These are phyloP conservation scores for Rugalucina vietnamica DNA, from an alignment of 2,888 invertebrate genomes.

Conservation along the genomic window DNA sequence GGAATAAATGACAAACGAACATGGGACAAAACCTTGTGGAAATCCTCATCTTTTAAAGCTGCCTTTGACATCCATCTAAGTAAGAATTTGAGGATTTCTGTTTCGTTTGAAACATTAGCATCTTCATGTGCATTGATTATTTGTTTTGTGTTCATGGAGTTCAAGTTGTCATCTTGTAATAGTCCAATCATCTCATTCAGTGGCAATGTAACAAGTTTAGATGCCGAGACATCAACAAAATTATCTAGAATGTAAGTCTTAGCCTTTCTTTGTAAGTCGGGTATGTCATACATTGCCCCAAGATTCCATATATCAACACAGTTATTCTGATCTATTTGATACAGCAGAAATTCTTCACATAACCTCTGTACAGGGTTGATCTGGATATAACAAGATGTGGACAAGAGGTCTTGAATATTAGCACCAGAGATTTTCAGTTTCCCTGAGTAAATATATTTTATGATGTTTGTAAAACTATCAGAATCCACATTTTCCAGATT, in stretches of 20 bases:
- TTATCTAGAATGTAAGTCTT: slow-evolving; percentile 88
- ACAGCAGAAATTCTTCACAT: slow-evolving; percentile 90
- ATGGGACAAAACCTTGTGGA: slow-evolving; percentile 29
- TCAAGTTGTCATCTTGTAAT: slow-evolving; percentile 89
- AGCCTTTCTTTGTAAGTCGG: slow-evolving; percentile 89
- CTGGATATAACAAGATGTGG: slow-evolving; percentile 62
- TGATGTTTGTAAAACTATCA: slow-evolving; percentile 39
- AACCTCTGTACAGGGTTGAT: slow-evolving; percentile 85
- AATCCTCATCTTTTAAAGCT: slow-evolving; percentile 3
- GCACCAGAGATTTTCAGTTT: slow-evolving; percentile 29
- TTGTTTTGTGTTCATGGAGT: slow-evolving; percentile 80
- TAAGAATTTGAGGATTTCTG: slow-evolving; percentile 90
- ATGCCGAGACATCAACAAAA: slow-evolving; percentile 57
- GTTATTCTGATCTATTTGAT: slow-evolving; percentile 89
- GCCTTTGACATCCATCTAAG: slow-evolving; percentile 86
- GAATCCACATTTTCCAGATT: slow-evolving; percentile 56
- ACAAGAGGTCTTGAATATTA: slow-evolving; percentile 59
- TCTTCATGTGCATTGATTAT: not conserved
- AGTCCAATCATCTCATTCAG: slow-evolving; percentile 20
- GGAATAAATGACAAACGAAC: slow-evolving; percentile 45
- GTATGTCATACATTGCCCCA: slow-evolving; percentile 90
- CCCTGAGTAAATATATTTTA: slow-evolving; percentile 62
- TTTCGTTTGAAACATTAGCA: slow-evolving; percentile 90
- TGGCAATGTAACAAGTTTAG: slow-evolving; percentile 32
- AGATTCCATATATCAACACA: slow-evolving; percentile 93